A percentile compares a stretch with the other conserved stretches of the same genome.
These are phyloP conservation scores for Chelmon rostratus DNA, from an alignment of 2,797 vertebrate species.

Conservation along the genomic window DNA sequence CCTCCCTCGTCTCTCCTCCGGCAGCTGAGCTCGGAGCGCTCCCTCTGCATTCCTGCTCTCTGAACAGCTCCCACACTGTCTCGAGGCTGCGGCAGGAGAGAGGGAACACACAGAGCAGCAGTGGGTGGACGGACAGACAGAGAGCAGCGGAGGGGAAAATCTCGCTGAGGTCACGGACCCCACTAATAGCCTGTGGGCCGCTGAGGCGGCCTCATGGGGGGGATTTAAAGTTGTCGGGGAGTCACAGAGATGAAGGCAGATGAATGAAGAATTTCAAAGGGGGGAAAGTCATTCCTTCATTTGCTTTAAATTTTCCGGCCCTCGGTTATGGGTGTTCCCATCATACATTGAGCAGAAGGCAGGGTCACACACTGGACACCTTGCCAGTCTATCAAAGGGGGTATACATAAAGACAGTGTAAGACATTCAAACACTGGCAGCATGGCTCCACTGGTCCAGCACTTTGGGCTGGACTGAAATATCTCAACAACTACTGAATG, in stretches of 20 bases:
- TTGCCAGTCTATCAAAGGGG: constrained; percentile 27
- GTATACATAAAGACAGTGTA: constrained; percentile 20
- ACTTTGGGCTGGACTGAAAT: constrained; percentile 13
- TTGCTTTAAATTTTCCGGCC: constrained; percentile 43
- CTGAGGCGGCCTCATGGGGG: constrained; percentile 43
- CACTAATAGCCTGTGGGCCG: constrained; percentile 71
- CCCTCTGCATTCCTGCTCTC: constrained; percentile 80
- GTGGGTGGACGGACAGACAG: constrained; percentile 58
- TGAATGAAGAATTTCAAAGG: constrained; percentile 66
- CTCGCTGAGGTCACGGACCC: constrained; percentile 78
- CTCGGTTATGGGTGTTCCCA: constrained; percentile 35
- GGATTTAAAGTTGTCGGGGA: constrained; percentile 57
- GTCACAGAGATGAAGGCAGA: constrained; percentile 52
- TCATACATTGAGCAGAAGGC: constrained; percentile 33
- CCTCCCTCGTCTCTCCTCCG: constrained; percentile 66
- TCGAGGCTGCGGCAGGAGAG: constrained; percentile 57
- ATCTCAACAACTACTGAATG: constrained; percentile 1
- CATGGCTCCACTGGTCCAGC: neutral
- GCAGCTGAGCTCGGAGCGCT: constrained; percentile 68
- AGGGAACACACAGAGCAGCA: constrained; percentile 67
- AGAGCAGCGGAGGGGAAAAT: constrained; percentile 66
- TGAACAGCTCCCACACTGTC: constrained; percentile 84
- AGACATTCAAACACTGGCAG: constrained; percentile 9
- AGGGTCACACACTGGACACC: constrained; percentile 32
- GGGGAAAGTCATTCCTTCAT: constrained; percentile 42